Evolutionary conservation across 2,888 invertebrate genomes (phyloP).

Genomic region (Acanthoscelides obtectus): DNA sequence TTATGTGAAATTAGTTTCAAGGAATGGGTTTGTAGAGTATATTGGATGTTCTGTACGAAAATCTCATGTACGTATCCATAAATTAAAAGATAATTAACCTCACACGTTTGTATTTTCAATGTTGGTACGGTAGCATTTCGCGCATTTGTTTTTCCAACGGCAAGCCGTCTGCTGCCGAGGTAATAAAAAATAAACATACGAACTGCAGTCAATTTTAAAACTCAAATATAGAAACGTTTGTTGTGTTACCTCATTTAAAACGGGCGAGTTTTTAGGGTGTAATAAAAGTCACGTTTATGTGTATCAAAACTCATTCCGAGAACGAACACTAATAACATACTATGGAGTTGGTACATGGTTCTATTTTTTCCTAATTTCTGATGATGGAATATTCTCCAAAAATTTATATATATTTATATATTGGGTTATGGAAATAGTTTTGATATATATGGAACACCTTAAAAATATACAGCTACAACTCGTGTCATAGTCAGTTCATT

Average conservation of each 20-base stretch:
- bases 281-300: background rate
- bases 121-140: background rate
- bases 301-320: background rate
- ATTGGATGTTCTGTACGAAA: background rate
- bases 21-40: no score
- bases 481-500: no score
- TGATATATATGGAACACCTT: no score
- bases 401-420: no score
- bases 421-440: no score
- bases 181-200: background rate
- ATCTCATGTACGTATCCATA: background rate
- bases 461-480: no score
- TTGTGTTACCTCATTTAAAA: background rate
- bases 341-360: no score
- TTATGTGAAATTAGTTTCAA: no score
- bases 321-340: no score
- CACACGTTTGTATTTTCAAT: background rate
- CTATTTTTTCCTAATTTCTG: no score
- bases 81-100: background rate
- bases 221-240: background rate
- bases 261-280: background rate
- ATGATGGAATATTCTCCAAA: no score
- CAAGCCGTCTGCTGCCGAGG: background rate
- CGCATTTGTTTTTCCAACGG: background rate
- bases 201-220: background rate